A percentile compares a stretch with the other conserved stretches of the same genome.
Conservation (phyloP, 2,888 invertebrate species). For the Eupithecia insigniata region DNA sequence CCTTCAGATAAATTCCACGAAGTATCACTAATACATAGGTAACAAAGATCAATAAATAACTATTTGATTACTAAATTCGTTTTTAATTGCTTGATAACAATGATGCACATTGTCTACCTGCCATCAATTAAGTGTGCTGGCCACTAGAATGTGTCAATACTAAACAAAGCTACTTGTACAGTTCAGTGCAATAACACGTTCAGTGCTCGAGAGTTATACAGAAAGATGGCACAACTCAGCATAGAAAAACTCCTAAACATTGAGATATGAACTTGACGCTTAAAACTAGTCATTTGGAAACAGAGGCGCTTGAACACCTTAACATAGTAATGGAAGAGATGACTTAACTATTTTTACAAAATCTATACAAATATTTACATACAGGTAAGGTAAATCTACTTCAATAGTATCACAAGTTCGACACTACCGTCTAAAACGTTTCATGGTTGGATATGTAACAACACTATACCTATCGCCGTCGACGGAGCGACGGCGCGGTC, state of each 20-base stretch:
- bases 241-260: constrained; percentile 42
- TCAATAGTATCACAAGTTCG: constrained; percentile 81
- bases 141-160: constrained; percentile 21
- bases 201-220: constrained; percentile 40
- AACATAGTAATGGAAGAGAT: constrained; percentile 63
- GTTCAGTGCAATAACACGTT: constrained; percentile 36
- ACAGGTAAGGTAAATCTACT: constrained; percentile 74
- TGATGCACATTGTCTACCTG: constrained; percentile 26
- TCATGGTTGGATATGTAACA: constrained; percentile 73
- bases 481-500: constrained; percentile 55
- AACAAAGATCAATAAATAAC: not conserved
- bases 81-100: constrained; percentile 21
- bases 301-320: constrained; percentile 54
- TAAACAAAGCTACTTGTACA: constrained; percentile 24
- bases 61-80: constrained; percentile 10
- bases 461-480: constrained; percentile 71
- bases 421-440: constrained; percentile 64
- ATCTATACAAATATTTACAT: constrained; percentile 69
- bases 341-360: constrained; percentile 55
- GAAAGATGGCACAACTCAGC: constrained; percentile 55
- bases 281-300: constrained; percentile 55
- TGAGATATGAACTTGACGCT: constrained; percentile 42
- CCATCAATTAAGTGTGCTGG: constrained; percentile 28
- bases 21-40: constrained; percentile 3
- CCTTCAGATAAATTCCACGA: not conserved